Evolutionary conservation across 2,888 invertebrate species (phyloP), one percentile per base, ranked within the genome.

Genomic region (Hyposoter didymator): DNA sequence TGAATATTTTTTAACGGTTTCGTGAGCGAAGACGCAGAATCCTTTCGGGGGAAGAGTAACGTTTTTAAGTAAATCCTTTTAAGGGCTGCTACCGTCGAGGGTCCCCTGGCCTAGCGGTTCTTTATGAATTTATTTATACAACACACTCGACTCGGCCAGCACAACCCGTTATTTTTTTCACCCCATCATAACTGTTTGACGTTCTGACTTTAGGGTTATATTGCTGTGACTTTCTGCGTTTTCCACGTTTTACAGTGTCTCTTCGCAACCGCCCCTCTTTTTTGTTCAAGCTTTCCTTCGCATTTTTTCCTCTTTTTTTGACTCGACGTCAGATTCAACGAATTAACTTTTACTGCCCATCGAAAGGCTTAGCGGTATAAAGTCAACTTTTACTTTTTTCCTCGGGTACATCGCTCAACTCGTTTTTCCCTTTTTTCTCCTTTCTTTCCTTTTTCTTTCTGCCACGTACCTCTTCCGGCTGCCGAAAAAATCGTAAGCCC

Each of bases 341-440:
- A 91, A 92, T 93, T 92, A 92, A 91, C 91, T 93, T 28, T 92
- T 91, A 92, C 89, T 88, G 88, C 88, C 88, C 83, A 87, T 75
- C 78, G 90, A 92, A 92, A 92, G 92, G 91, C 89, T 93, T 92
- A 91, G 91, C 88, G 92, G 92, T 90, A 88, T 91, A 88, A 91
- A 92, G 92, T 92, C 91, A 92, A 93, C 91, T 90, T 88, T 90
- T 89, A 67, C 86, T 78, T 78, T 78, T 62, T 80, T 83, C 74
- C 45, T 55, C 8, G 43, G 35, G 49, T 72, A 70, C 78, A 55
- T 67, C 17, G 32, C 66, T 74, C 74, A 45, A 82, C 70, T 88
- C 86, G 84, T 86, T 88, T 73, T 73, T 84, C 74, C 74, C 83
- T 85, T 84, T 78, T 67, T 73, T 67, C 79, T 67, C 74, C 83